These are phyloP conservation scores for Lathamus discolor DNA, from an alignment of 2,113 vertebrate genomes.

Conservation along the genomic window DNA sequence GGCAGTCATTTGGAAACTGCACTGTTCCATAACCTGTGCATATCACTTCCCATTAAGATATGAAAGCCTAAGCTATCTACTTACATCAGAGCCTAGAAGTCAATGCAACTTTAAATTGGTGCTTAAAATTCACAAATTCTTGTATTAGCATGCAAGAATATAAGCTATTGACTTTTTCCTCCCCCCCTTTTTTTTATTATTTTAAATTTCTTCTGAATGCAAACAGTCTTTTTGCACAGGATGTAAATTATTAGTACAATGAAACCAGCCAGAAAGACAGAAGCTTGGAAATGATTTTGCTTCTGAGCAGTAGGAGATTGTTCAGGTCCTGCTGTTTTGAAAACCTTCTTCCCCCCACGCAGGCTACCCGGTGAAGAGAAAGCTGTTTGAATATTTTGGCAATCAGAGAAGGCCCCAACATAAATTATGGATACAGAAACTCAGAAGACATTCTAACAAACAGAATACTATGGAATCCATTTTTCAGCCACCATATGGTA, in stretches of 20 bases:
- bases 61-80: slow-evolving; percentile 34
- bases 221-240: slow-evolving; percentile 70
- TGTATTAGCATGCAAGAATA: slow-evolving; percentile 68
- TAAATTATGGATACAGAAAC: slow-evolving; percentile 79
- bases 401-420: slow-evolving; percentile 71
- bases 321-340: slow-evolving; percentile 79
- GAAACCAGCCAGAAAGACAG: slow-evolving; percentile 79
- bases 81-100: slow-evolving; percentile 12
- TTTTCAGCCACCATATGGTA: slow-evolving; percentile 79
- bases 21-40: slow-evolving; percentile 16
- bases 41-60: slow-evolving; percentile 32
- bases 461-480: slow-evolving; percentile 73
- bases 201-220: slow-evolving; percentile 55
- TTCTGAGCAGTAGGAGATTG: slow-evolving; percentile 77
- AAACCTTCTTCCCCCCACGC: slow-evolving; percentile 72
- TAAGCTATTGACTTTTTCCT: neutral
- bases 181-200: slow-evolving; percentile 8
- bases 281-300: slow-evolving; percentile 77
- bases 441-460: slow-evolving; percentile 77
- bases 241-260: slow-evolving; percentile 79
- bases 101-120: slow-evolving; percentile 58
- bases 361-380: slow-evolving; percentile 75
- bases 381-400: slow-evolving; percentile 79
- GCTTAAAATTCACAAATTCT: slow-evolving; percentile 66
- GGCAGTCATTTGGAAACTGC: slow-evolving; percentile 61